phyloP scores from a whole-genome alignment of 2,888 invertebrate species.

The Apodemia hepburni region DNA sequence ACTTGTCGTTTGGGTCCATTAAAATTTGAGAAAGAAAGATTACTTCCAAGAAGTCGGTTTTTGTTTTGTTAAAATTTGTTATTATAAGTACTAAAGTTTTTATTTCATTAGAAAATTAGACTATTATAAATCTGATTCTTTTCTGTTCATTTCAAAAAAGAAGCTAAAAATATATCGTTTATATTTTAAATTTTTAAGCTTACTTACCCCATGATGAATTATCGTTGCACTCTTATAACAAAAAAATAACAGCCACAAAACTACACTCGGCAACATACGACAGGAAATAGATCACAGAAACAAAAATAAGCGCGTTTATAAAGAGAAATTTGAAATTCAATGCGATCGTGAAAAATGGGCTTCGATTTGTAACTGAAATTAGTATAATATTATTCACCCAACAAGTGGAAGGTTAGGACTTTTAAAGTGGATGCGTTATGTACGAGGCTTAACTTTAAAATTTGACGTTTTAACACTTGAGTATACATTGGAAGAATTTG shows the following conservation, averaged over 20 bases:
- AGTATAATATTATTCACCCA: constrained; percentile 40
- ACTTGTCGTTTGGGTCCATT: no score
- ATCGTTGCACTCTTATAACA: constrained; percentile 24
- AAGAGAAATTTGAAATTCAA: constrained; percentile 76
- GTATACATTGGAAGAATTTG: constrained; percentile 1
- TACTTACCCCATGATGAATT: constrained; percentile 55
- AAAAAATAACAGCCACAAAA: constrained; percentile 43
- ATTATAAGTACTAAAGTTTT: no score
- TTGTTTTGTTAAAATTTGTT: no score
- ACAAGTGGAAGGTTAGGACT: constrained; percentile 51
- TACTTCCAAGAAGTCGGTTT: no score
- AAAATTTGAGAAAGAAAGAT: no score
- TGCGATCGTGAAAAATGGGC: constrained; percentile 67
- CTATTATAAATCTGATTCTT: no score
- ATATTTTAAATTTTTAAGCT: background rate
- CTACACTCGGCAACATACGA: constrained; percentile 48
- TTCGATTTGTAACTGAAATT: constrained; percentile 57
- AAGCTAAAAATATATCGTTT: constrained; percentile 3
- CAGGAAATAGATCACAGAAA: constrained; percentile 59
- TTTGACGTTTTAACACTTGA: constrained; percentile 41
- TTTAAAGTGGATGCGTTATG: constrained; percentile 9
- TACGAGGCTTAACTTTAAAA: constrained; percentile 17
- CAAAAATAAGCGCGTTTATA: constrained; percentile 65
- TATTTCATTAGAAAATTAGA: no score
- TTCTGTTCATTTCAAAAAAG: no score